Evolutionary conservation across 53 echinoderm and acorn worm species (phyloP).

Genomic region (Paracentrotus lividus): DNA sequence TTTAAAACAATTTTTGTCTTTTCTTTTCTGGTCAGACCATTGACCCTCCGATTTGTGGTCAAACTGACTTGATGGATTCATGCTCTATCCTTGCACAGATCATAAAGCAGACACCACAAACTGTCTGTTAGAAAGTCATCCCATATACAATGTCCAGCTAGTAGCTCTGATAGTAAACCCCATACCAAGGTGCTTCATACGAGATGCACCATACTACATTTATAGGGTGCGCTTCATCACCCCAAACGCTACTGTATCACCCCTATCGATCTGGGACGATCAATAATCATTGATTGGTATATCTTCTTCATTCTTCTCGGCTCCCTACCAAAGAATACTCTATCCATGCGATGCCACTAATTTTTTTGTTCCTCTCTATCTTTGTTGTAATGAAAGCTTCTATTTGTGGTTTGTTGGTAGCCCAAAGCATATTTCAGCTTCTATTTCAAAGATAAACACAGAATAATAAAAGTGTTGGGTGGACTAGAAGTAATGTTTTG

Average conservation of each 20-base stretch:
- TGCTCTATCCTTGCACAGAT: constrained; percentile 2
- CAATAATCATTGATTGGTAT: constrained; percentile 40
- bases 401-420: constrained; percentile 4
- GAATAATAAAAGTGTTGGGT: constrained; percentile 12
- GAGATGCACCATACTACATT: neutral
- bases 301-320: constrained; percentile 15
- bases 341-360: constrained; percentile 1
- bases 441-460: constrained; percentile 40
- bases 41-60: constrained; percentile 34
- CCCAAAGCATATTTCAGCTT: neutral
- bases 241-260: neutral
- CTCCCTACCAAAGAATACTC: constrained; percentile 33
- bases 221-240: neutral
- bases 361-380: neutral
- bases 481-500: constrained; percentile 22
- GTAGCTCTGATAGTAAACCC: neutral
- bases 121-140: constrained; percentile 11
- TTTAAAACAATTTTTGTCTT: too few species aligned
- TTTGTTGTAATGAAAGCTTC: neutral
- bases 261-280: neutral
- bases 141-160: neutral
- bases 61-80: neutral
- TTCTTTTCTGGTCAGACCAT: constrained; percentile 20
- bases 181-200: neutral
- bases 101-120: constrained; percentile 24